These are phyloP conservation scores for Agrilus planipennis DNA, from an alignment of 1,140 invertebrate genomes.

Conservation along the genomic window DNA sequence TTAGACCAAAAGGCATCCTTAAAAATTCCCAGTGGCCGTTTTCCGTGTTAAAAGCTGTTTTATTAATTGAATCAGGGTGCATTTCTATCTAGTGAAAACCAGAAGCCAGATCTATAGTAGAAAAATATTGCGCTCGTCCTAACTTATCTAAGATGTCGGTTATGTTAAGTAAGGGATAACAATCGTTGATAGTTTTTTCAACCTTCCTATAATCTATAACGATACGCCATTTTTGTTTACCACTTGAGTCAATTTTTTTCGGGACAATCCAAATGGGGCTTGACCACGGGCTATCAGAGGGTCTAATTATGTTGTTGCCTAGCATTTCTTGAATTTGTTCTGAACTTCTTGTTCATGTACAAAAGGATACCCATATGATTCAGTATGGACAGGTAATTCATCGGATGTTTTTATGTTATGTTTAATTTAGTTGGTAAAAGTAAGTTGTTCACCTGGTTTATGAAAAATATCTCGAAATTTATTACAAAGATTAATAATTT, in stretches of 20 bases:
- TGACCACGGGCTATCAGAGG: constrained; percentile 17
- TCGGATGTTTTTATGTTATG: no score
- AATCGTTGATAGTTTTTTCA: no score
- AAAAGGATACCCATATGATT: constrained; percentile 18
- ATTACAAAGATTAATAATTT: no score
- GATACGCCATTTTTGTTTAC: constrained; percentile 18
- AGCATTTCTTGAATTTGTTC: constrained; percentile 17
- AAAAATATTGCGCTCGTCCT: no score
- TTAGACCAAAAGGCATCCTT: constrained; percentile 27
- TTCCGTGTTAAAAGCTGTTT: constrained; percentile 8
- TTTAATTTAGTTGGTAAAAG: no score
- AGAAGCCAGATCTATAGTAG: no score
- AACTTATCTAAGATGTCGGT: no score
- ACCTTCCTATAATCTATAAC: constrained; percentile 21
- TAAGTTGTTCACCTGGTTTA: no score
- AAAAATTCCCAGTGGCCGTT: constrained; percentile 26
- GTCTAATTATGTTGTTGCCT: constrained; percentile 5
- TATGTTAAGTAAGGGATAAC: background rate
- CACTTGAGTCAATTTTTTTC: constrained; percentile 17
- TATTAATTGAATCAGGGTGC: background rate
- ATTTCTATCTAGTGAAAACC: background rate
- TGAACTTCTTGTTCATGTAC: constrained; percentile 15
- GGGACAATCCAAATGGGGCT: constrained; percentile 20
- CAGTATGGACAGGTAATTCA: constrained; percentile 12
- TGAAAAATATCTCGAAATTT: no score